Evolutionary conservation across 2,113 vertebrate genomes (phyloP).

Genomic region (Crotalus helleri): DNA sequence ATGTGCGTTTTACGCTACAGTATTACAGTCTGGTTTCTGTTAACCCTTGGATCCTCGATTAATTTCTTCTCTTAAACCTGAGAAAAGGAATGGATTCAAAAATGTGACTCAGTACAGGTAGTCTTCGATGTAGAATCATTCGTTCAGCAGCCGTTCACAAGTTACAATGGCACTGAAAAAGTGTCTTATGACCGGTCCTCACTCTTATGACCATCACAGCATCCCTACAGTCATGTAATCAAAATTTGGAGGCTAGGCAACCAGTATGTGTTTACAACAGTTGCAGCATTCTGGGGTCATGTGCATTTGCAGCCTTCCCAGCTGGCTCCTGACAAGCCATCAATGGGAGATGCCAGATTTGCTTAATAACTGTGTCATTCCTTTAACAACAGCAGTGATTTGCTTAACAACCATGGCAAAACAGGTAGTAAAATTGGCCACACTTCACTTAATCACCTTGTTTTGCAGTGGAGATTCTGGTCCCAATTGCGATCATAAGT

Average conservation of each 20-base stretch:
- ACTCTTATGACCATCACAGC: neutral
- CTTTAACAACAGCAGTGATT: too few relatives aligned
- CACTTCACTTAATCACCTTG: too few relatives aligned
- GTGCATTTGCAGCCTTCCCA: neutral
- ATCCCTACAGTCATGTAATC: neutral
- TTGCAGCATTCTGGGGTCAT: neutral
- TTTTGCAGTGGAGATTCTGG: too few relatives aligned
- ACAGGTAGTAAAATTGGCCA: too few relatives aligned
- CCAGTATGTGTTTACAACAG: neutral
- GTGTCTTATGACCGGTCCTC: neutral
- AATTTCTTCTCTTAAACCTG: neutral
- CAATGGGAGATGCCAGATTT: too few relatives aligned
- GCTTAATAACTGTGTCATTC: too few relatives aligned
- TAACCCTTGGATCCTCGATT: neutral
- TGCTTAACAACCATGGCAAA: too few relatives aligned
- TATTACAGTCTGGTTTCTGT: neutral
- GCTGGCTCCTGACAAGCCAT: neutral
- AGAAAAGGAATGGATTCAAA: neutral
- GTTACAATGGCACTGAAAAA: neutral
- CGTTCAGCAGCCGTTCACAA: neutral
- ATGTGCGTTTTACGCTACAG: neutral
- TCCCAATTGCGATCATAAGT: too few relatives aligned
- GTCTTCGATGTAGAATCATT: neutral
- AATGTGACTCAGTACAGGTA: neutral
- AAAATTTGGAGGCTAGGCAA: neutral